Evolutionary conservation across 2,797 vertebrate genomes (phyloP), one percentile per base, ranked within the genome.

Genomic region (Momotus momota): DNA sequence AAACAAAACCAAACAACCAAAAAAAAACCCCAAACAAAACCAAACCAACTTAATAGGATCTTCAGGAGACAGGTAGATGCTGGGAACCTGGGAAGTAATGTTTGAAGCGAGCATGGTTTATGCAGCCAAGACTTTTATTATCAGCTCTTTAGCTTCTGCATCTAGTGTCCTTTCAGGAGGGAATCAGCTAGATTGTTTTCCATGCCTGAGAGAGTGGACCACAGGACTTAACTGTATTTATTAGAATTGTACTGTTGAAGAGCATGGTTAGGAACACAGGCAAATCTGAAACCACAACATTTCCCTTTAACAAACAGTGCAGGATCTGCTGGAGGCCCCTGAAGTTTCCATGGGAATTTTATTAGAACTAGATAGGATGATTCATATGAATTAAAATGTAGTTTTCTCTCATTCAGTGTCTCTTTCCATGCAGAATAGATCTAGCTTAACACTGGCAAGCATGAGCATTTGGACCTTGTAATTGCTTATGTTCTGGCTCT

Each of bases 401-500:
- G 1, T 81, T 90, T 94, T 86, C 40, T 41, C 85, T 81, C 82
- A 25, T 4, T 45, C 70, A 12, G 7, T 8, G n/a, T 78, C 55
- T 79, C 35, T 84, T 79, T 62, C 60, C 40, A 33, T 65, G 46
- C 46, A 78, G 82, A 93, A 19, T 6, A 75, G 46, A 70, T 55
- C 48, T 73, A 61, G 9, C 40, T 70, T 14, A 45, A 72, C 73
- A 2, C 55, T 79, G 87, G 25, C 70, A 60, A 69, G 40, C 33
- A 22, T 77, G 61, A 93, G 41, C 21, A 3, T 61, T 86, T 64
- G 73, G 85, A 58, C 80, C 83, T 84, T 88, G 81, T 94, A 69
- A 91, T 92, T 86, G 27, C 86, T 91, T 77, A n/a, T 84, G 90
- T 93, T 82, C 90, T 81, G 77, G 5, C 72, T 88, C 46, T 46